Evolutionary conservation across 2,113 vertebrate genomes (phyloP).

Genomic region (Lonchura striata): DNA sequence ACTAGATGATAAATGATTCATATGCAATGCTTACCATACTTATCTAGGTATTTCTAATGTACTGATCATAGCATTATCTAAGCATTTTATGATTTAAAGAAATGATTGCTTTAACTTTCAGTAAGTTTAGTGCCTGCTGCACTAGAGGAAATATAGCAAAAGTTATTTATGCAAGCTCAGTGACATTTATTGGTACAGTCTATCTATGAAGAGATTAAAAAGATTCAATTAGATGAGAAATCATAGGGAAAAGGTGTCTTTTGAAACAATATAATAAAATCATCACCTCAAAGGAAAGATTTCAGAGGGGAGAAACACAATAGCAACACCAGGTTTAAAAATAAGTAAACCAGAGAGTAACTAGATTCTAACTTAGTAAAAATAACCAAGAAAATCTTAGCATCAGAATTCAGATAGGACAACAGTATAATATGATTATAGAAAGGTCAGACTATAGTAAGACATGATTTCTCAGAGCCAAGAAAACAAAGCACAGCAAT

Average conservation of each 20-base stretch:
- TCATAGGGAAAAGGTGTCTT: neutral
- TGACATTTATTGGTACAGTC: neutral
- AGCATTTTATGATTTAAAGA: neutral
- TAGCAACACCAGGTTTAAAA: neutral
- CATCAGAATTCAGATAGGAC: neutral
- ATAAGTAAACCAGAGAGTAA: neutral
- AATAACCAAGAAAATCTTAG: neutral
- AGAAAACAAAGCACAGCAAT: neutral
- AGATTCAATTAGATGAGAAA: neutral
- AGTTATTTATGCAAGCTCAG: neutral
- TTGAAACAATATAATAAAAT: neutral
- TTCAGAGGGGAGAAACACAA: neutral
- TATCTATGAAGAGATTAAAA: neutral
- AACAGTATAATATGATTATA: neutral
- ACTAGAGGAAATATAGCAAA: neutral
- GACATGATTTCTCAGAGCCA: neutral
- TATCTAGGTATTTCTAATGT: neutral
- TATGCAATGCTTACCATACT: neutral
- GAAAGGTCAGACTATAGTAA: neutral
- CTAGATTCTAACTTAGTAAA: neutral
- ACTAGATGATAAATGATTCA: neutral
- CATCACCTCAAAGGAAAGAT: neutral
- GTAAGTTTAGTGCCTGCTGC: neutral
- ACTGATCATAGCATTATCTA: constrained; percentile 18
- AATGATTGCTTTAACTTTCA: neutral